phyloP scores from a whole-genome alignment of 92 coral and sea anemone genomes.

The Parazoanthus darwini region DNA sequence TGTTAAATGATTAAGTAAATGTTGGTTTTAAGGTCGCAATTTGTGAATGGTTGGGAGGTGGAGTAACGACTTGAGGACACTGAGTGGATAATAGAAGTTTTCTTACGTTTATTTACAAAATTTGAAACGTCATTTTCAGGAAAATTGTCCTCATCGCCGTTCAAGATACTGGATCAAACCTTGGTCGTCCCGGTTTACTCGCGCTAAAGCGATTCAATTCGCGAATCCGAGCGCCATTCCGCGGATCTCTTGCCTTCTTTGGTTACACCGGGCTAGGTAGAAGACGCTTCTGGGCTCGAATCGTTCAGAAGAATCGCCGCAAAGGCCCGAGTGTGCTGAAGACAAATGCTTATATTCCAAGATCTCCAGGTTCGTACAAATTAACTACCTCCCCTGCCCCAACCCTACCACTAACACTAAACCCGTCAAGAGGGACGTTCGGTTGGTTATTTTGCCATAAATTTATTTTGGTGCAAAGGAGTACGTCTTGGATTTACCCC shows the following conservation, averaged over 20 bases:
- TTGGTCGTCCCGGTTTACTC: constrained; percentile 35
- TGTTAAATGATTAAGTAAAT: no score
- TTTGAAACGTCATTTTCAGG: background rate
- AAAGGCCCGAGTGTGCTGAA: constrained; percentile 30
- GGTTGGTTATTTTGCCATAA: no score
- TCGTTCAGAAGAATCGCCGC: constrained; percentile 27
- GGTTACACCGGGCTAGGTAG: constrained; percentile 36
- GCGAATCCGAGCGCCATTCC: constrained; percentile 5
- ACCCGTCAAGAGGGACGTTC: no score
- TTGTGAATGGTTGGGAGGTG: no score
- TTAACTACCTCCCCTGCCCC: background rate
- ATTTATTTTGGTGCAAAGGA: no score
- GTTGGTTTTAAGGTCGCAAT: no score
- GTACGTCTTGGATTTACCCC: no score
- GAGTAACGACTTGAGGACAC: no score
- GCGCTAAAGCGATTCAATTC: constrained; percentile 40
- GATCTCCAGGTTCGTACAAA: constrained; percentile 21
- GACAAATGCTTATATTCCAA: constrained; percentile 7
- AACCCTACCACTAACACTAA: background rate
- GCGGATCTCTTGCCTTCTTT: constrained; percentile 34
- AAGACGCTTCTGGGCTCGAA: constrained; percentile 2
- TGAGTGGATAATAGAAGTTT: no score
- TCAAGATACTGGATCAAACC: constrained; percentile 44
- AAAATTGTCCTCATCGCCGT: constrained; percentile 62
- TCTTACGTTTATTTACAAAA: background rate